Conservation (phyloP, 2,797 vertebrate genomes). For the Semaprochilodus insignis region DNA sequence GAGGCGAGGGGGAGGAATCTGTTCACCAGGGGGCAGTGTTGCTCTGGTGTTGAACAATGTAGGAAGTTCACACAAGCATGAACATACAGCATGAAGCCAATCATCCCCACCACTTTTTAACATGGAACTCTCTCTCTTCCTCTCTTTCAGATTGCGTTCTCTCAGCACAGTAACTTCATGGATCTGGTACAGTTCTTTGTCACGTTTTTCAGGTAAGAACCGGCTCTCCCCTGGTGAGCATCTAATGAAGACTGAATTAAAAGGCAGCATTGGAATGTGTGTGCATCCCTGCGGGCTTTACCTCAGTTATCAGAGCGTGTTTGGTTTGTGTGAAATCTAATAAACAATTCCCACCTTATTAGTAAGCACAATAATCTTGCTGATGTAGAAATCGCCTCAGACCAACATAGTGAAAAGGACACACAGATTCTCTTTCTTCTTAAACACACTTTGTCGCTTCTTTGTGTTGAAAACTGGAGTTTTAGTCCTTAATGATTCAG, state of each 20-base stretch:
- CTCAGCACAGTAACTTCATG: slow-evolving; percentile 99
- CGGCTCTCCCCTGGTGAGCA: not conserved
- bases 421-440: not conserved
- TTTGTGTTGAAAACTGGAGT: not conserved
- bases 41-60: slow-evolving; percentile 12
- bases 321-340: not conserved
- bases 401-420: not conserved
- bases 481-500: slow-evolving; percentile 11
- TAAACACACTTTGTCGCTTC: not conserved
- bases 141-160: slow-evolving; percentile 92
- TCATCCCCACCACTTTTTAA: slow-evolving; percentile 15
- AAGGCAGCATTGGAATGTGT: not conserved
- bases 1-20: not conserved
- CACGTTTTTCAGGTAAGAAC: slow-evolving; percentile 97
- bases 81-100: not conserved
- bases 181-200: slow-evolving; percentile 99
- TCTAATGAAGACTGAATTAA: not conserved
- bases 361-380: slow-evolving; percentile 70
- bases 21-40: slow-evolving; percentile 59
- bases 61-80: not conserved
- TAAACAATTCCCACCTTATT: slow-evolving; percentile 40
- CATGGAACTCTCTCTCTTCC: slow-evolving; percentile 17
- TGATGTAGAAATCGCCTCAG: slow-evolving; percentile 62
- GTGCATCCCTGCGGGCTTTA: not conserved
- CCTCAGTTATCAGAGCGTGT: slow-evolving; percentile 10